Evolutionary conservation across 1,140 invertebrate genomes (phyloP).

Genomic region (Drosophila persimilis): DNA sequence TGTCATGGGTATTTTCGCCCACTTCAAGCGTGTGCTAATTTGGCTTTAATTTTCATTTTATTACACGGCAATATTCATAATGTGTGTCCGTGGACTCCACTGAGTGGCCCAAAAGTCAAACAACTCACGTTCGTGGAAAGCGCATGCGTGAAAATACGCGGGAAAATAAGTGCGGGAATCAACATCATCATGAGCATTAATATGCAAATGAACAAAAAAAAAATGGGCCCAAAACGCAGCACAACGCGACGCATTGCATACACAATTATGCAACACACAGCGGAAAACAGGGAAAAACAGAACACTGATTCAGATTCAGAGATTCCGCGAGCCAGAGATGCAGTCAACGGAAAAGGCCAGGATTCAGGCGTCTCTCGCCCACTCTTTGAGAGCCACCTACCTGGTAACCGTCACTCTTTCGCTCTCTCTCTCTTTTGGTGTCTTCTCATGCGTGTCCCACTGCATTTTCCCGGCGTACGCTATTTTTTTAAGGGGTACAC

Average conservation of each 20-base stretch:
- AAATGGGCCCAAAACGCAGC: constrained; percentile 32
- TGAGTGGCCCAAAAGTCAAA: constrained; percentile 15
- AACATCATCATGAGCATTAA: constrained; percentile 52
- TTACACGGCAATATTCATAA: constrained; percentile 64
- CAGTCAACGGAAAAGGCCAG: too few species aligned
- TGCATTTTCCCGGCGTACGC: too few species aligned
- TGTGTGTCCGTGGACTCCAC: constrained; percentile 2
- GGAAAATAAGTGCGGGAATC: constrained; percentile 9
- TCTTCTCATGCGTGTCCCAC: too few species aligned
- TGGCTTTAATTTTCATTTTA: constrained; percentile 77
- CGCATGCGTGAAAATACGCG: constrained; percentile 60
- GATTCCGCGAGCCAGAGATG: too few species aligned
- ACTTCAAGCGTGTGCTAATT: constrained; percentile 66
- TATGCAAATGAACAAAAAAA: constrained; percentile 70
- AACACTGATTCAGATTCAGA: constrained; percentile 5
- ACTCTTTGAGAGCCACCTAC: too few species aligned
- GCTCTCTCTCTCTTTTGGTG: too few species aligned
- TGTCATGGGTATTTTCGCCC: constrained; percentile 5
- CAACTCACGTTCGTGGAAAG: constrained; percentile 16
- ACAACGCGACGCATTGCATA: constrained; percentile 60
- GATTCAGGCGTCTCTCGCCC: too few species aligned
- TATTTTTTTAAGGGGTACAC: too few species aligned
- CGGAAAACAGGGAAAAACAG: constrained; percentile 26
- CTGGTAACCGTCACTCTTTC: background rate
- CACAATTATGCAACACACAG: constrained; percentile 36